Percentiles rank a stretch among this genome's conserved stretches.
Evolutionary conservation across 1,140 invertebrate species (phyloP).

Genomic region (Bombyx mori): DNA sequence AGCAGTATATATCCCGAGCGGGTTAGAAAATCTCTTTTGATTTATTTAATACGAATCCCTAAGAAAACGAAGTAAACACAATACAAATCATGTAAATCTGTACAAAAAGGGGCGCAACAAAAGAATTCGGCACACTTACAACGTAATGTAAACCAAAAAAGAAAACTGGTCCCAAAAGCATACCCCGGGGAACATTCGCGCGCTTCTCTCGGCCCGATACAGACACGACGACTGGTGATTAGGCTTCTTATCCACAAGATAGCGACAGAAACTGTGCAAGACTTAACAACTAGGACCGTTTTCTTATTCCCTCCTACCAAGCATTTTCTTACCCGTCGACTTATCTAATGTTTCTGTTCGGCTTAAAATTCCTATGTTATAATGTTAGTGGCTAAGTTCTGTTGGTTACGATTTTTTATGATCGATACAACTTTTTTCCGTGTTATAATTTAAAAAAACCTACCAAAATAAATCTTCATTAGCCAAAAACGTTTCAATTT

Average conservation of each 20-base stretch:
- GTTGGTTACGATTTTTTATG: slow-evolving; percentile 30
- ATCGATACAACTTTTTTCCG: too few species aligned
- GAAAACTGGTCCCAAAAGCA: slow-evolving; percentile 64
- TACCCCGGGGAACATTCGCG: slow-evolving; percentile 56
- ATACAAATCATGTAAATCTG: slow-evolving; percentile 45
- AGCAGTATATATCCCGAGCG: neutral
- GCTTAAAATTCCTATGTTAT: slow-evolving; percentile 55
- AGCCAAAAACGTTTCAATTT: neutral
- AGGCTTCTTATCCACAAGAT: slow-evolving; percentile 68
- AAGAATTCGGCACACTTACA: slow-evolving; percentile 66
- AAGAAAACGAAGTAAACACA: slow-evolving; percentile 16
- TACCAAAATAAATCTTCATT: slow-evolving; percentile 11
- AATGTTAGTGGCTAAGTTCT: slow-evolving; percentile 42
- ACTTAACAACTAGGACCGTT: slow-evolving; percentile 69
- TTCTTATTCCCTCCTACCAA: slow-evolving; percentile 64
- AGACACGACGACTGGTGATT: slow-evolving; percentile 68
- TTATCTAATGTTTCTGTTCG: slow-evolving; percentile 60
- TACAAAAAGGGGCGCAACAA: slow-evolving; percentile 54
- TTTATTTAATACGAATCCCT: too few species aligned
- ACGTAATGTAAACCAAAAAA: slow-evolving; percentile 67
- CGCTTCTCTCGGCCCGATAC: slow-evolving; percentile 60
- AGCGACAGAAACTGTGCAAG: slow-evolving; percentile 69
- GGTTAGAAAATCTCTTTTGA: neutral
- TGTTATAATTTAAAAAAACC: slow-evolving; percentile 5
- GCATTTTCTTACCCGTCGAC: slow-evolving; percentile 57